Evolutionary conservation across 2,888 invertebrate species (phyloP).

Genomic region (Dynastes tityus): DNA sequence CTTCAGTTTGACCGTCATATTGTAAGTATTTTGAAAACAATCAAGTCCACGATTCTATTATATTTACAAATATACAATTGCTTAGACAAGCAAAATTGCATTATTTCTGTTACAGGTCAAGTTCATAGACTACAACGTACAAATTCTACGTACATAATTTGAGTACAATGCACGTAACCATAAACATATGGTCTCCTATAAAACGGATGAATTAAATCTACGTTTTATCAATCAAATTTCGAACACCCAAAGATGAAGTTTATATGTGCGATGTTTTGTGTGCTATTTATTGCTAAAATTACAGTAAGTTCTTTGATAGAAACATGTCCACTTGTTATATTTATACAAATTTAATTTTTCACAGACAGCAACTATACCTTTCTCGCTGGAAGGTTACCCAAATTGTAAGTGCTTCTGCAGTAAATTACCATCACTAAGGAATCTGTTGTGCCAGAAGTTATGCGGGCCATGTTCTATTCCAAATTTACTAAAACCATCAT

Average conservation of each 20-base stretch:
- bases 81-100: neutral
- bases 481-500: neutral
- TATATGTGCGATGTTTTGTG: neutral
- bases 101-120: constrained; percentile 7
- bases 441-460: constrained; percentile 25
- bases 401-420: constrained; percentile 47
- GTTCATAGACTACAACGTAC: neutral
- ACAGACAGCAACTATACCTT: constrained; percentile 29
- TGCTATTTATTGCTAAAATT: constrained; percentile 15
- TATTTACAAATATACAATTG: constrained; percentile 3
- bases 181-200: constrained; percentile 23
- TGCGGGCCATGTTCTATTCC: constrained; percentile 14
- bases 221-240: neutral
- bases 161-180: constrained; percentile 6
- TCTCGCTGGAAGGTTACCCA: constrained; percentile 34
- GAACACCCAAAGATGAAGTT: constrained; percentile 11
- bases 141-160: neutral
- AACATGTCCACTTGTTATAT: no score
- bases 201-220: neutral
- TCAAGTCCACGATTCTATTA: no score
- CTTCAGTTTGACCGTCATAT: no score
- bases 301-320: constrained; percentile 14
- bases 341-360: constrained; percentile 17
- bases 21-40: constrained; percentile 1
- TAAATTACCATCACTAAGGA: constrained; percentile 24